These are phyloP conservation scores for Mormyrops attenuatus DNA, from an alignment of 2,797 vertebrate species.

Conservation along the genomic window DNA sequence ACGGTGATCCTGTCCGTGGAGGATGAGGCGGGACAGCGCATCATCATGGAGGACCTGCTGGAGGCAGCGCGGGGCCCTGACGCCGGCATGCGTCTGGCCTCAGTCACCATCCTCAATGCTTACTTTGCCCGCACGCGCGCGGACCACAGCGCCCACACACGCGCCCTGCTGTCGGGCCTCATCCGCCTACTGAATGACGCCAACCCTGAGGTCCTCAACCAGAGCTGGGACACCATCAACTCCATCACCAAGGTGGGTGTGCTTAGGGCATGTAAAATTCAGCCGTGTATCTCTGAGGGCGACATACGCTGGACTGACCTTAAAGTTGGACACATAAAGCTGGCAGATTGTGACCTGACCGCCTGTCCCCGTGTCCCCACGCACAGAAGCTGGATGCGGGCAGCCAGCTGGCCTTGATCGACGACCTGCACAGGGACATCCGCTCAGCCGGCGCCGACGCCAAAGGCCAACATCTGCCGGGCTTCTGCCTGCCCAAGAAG, in stretches of 20 bases:
- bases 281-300: not conserved
- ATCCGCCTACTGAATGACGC: constrained; percentile 90
- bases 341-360: not conserved
- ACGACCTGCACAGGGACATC: constrained; percentile 92
- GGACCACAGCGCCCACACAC: constrained; percentile 82
- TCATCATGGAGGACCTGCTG: constrained; percentile 89
- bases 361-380: not conserved
- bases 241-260: constrained; percentile 85
- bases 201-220: constrained; percentile 77
- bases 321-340: not conserved
- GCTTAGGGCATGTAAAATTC: constrained; percentile 15
- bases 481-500: constrained; percentile 97
- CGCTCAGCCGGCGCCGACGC: constrained; percentile 77
- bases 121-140: constrained; percentile 90
- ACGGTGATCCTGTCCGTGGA: constrained; percentile 92
- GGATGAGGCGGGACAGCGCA: constrained; percentile 87
- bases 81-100: constrained; percentile 81
- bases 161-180: constrained; percentile 82
- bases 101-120: constrained; percentile 83
- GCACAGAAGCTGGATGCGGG: constrained; percentile 86
- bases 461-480: constrained; percentile 83
- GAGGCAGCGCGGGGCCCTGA: constrained; percentile 82
- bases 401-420: constrained; percentile 89
- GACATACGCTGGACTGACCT: not conserved
- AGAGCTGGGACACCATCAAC: constrained; percentile 96